These are phyloP conservation scores for Nesometra sesokonis DNA, from an alignment of 35 echinoderm and acorn worm genomes.

Conservation along the genomic window DNA sequence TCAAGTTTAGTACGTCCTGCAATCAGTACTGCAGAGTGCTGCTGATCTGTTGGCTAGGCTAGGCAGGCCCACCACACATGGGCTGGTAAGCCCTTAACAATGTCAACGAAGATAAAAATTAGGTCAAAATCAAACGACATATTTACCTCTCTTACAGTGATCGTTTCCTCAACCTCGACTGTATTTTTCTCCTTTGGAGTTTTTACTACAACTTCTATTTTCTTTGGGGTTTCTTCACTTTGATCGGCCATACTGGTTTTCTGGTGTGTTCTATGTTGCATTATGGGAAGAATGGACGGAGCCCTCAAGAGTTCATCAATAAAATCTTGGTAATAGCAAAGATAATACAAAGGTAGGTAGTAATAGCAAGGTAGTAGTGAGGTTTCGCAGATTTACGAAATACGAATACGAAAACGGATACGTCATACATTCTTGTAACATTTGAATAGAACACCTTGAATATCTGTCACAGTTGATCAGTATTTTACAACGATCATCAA, in stretches of 20 bases:
- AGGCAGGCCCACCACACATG: background rate
- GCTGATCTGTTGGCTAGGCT: background rate
- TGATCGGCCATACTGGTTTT: slow-evolving; percentile 30
- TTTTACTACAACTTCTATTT: slow-evolving; percentile 75
- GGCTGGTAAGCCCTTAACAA: background rate
- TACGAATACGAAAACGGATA: too few species aligned
- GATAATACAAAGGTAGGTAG: too few species aligned
- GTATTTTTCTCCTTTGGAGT: slow-evolving; percentile 86
- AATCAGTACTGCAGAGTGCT: too few species aligned
- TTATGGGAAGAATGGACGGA: slow-evolving; percentile 8
- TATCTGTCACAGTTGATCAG: too few species aligned
- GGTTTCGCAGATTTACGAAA: too few species aligned
- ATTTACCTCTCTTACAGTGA: slow-evolving; percentile 66
- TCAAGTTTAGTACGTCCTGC: too few species aligned
- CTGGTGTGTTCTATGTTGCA: slow-evolving; percentile 22
- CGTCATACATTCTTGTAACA: too few species aligned
- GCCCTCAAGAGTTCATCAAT: background rate
- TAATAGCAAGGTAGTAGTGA: too few species aligned
- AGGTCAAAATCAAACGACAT: background rate
- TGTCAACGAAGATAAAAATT: background rate
- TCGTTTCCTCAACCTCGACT: slow-evolving; percentile 40
- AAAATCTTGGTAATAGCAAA: too few species aligned
- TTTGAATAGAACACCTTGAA: too few species aligned
- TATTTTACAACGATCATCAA: too few species aligned
- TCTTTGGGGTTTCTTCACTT: slow-evolving; percentile 7